These are phyloP conservation scores for Pandemis corylana DNA, from an alignment of 2,888 invertebrate species.

Conservation along the genomic window DNA sequence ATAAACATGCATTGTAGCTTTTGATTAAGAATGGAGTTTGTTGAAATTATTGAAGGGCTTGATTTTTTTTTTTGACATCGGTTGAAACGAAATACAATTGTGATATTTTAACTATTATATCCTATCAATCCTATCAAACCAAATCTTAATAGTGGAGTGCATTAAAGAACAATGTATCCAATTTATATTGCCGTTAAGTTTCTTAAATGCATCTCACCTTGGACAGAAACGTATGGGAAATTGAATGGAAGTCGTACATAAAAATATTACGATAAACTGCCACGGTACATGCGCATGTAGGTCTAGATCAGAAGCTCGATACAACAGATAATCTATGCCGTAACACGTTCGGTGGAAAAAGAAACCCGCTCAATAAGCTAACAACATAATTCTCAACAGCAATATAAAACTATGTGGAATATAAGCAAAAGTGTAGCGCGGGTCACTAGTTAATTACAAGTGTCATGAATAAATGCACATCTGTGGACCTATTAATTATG, in stretches of 20 bases:
- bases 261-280: conserved; percentile 43
- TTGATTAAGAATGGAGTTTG: too few species aligned
- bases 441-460: neutral
- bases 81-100: too few species aligned
- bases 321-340: conserved; percentile 31
- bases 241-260: conserved; percentile 32
- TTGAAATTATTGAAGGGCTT: too few species aligned
- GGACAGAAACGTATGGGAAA: conserved; percentile 23
- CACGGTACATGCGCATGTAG: conserved; percentile 63
- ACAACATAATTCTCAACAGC: neutral
- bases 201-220: conserved; percentile 28
- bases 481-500: conserved; percentile 29
- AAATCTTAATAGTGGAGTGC: neutral
- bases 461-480: conserved; percentile 13
- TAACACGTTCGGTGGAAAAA: conserved; percentile 33
- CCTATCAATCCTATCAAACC: too few species aligned
- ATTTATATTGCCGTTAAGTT: neutral
- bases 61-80: too few species aligned
- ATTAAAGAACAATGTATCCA: neutral
- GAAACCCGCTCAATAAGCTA: conserved; percentile 24
- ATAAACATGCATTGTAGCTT: too few species aligned
- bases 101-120: too few species aligned
- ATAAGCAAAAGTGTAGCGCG: neutral
- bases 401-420: neutral
- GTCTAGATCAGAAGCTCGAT: conserved; percentile 60